These are phyloP conservation scores for Eutolmus rufibarbis DNA, from an alignment of 2,888 invertebrate species.

Conservation along the genomic window DNA sequence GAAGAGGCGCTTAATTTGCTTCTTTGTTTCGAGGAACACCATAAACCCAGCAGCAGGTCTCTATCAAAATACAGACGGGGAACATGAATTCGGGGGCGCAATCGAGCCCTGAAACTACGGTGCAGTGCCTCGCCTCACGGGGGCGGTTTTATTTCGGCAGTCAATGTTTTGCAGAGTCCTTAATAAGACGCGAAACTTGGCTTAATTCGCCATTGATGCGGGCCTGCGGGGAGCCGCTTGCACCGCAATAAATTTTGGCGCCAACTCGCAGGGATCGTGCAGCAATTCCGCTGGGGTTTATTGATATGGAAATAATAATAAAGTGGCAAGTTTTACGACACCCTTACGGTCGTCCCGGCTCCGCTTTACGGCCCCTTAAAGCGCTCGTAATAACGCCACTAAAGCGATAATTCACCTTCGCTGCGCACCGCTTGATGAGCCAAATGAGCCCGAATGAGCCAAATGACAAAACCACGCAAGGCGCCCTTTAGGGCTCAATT, in stretches of 20 bases:
- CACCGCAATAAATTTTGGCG: slow-evolving; percentile 11
- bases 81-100: neutral
- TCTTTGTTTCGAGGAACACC: neutral
- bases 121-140: neutral
- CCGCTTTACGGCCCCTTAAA: neutral
- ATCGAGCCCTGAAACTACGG: neutral
- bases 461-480: neutral
- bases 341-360: neutral
- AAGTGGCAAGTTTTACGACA: slow-evolving; percentile 16
- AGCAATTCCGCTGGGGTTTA: slow-evolving; percentile 9
- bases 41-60: slow-evolving; percentile 9
- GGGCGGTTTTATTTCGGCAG: neutral
- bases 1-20: slow-evolving; percentile 6
- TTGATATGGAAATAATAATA: slow-evolving; percentile 31
- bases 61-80: neutral
- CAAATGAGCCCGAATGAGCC: neutral
- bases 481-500: neutral
- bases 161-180: neutral
- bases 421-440: neutral
- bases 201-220: slow-evolving; percentile 9
- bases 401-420: neutral
- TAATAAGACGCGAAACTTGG: slow-evolving; percentile 1
- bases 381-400: neutral
- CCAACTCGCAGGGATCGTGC: neutral
- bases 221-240: neutral